Evolutionary conservation across 92 coral and sea anemone genomes (phyloP), one percentile per base, ranked within the genome.

Genomic region (Actinostola sp.): DNA sequence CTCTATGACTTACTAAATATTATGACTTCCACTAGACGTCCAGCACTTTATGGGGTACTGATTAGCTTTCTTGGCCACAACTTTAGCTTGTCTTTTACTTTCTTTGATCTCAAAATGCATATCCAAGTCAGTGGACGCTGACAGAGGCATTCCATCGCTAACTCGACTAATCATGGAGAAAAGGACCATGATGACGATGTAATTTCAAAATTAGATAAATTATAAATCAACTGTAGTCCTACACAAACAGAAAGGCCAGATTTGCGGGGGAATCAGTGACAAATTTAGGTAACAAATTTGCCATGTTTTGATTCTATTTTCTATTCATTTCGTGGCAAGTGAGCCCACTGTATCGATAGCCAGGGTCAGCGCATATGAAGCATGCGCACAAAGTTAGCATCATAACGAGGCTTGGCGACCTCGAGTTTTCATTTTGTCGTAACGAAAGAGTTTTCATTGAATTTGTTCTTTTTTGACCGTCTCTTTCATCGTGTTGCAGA

Each of bases 41-140:
- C 89, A 79, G 56, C 98, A 94, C 70, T 97, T 84, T 17, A 91
- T 80, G 1, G 98, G 98, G 51, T 84, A 84, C 67, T 94, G 95
- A 61, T 92, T 89, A 12, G 91, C 94, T 46, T 94, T 94, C 42
- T 93, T 80, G 2, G 98, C 93, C 51, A 94, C 74, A 0, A 77
- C 67, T 72, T 94, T 94, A 4, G 93, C 89, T 36, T 87, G 87
- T 61, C 80, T 88, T 69, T 94, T 94, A 72, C 97, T 92, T 41
- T 94, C 98, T 67, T 91, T 94, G 55, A 94, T 73, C 71, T 94
- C 98, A 79, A 94, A 94, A 45, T 92, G 97, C 87, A 92, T 85
- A 48, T 94, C 97, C 51, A 94, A 71, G 41, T 94, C 98, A 0
- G 98, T 94, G 26, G 98, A 91, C 0, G 98, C 98, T 15, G 98